A percentile compares a stretch with the other conserved stretches of the same genome.
These are phyloP conservation scores for Chorisops tibialis DNA, from an alignment of 2,888 invertebrate species.

Conservation along the genomic window DNA sequence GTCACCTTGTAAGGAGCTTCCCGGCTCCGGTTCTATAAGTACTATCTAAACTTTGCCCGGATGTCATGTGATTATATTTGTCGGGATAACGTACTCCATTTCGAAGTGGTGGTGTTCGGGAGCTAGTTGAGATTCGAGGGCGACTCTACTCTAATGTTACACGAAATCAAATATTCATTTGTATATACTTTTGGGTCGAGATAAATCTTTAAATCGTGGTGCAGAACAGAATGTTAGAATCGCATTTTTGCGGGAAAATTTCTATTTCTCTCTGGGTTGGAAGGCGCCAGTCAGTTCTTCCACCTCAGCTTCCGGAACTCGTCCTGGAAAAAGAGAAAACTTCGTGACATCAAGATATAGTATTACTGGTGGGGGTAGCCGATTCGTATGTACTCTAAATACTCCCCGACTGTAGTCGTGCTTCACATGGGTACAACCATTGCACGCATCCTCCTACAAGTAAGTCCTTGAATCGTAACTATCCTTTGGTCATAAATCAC, in stretches of 20 bases:
- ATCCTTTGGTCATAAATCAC: constrained; percentile 1
- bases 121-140: background rate
- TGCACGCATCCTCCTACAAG: background rate
- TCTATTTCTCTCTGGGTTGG: background rate
- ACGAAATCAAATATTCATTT: constrained; percentile 32
- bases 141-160: constrained; percentile 2
- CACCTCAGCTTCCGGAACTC: background rate
- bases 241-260: background rate
- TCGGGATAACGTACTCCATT: background rate
- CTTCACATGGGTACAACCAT: background rate
- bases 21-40: constrained; percentile 8
- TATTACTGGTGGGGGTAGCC: background rate
- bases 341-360: background rate
- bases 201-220: constrained; percentile 25
- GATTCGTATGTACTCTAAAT: background rate
- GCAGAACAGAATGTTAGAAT: constrained; percentile 5
- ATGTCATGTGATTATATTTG: constrained; percentile 17
- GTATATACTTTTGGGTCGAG: constrained; percentile 15
- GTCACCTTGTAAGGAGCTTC: constrained; percentile 23
- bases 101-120: too few relatives aligned
- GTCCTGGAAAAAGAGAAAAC: background rate
- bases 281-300: too few relatives aligned
- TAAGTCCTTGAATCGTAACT: background rate
- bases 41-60: constrained; percentile 19
- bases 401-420: background rate